Evolutionary conservation across 2,888 invertebrate genomes (phyloP), one percentile per base, ranked within the genome.

Genomic region (Erebia palarica): DNA sequence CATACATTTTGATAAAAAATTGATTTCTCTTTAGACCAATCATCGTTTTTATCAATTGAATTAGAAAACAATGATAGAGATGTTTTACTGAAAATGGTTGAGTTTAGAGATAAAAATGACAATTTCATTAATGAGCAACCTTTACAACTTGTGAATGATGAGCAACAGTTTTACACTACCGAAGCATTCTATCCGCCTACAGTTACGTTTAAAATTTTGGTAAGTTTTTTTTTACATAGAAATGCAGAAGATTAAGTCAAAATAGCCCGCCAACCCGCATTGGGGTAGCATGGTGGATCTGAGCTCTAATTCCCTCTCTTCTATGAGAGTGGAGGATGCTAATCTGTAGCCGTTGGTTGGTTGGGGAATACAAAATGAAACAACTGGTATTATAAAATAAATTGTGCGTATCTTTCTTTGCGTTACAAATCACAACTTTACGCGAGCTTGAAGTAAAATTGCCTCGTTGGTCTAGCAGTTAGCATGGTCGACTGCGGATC

Each of bases 141-240:
- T 10, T 71, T 88, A 16, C 64, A 71, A 47, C 51, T 82, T 14
- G 53, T 80, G 0, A 72, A 84, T 44, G 71, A 80, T 14, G 69
- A 77, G 21, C 68, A 78, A 3, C 79, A 86, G 47, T 79, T 86
- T n/a, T 90, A 87, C 69, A 49, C 78, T 0, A 82, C 86, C 0
- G 71, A 79, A 1, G 66, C 75, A 3, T 78, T 84, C 51, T 51
- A 76, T 13, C 77, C 85, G 0, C 89, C 88, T 1, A 75, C 74
- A 11, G 69, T 73, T 1, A 75, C 77, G 65, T 90, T 90, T 69
- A 81, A 78, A 77, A 78, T 90, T 60, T 78, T 77, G 59, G 90
- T 75, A 68, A 74, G 68, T 21, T 27, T 59, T 27, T n/a, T 44
- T 64, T 67, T 51, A 10, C 44, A 55, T 27, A 21, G 18, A 21